A percentile compares a stretch with the other conserved stretches of the same genome.
Evolutionary conservation across 2,113 vertebrate genomes (phyloP).

Genomic region (Cairina moschata): DNA sequence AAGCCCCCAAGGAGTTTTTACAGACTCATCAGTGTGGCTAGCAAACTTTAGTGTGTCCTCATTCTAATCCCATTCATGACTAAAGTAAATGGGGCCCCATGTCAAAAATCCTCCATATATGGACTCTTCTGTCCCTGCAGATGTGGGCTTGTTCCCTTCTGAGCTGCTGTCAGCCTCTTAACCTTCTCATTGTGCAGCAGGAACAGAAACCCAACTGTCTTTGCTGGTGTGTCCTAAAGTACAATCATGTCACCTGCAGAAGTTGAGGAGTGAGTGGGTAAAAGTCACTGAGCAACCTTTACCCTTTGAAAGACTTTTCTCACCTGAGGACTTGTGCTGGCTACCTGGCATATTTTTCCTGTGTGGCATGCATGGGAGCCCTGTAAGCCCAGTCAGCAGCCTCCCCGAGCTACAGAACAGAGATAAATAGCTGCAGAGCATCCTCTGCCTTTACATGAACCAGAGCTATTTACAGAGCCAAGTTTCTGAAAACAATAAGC

Average conservation of each 20-base stretch:
- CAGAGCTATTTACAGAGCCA: not conserved
- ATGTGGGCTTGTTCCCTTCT: not conserved
- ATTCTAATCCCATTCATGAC: not conserved
- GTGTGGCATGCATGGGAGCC: not conserved
- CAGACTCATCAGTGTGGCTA: not conserved
- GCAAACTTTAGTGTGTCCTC: not conserved
- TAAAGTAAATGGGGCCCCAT: not conserved
- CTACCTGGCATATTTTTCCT: not conserved
- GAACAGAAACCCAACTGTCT: not conserved
- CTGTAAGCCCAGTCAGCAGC: not conserved
- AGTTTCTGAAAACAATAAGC: slow-evolving; percentile 7
- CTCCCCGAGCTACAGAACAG: not conserved
- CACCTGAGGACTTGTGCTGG: accelerated
- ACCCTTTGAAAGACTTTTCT: not conserved
- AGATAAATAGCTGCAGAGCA: not conserved
- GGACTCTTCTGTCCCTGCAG: not conserved
- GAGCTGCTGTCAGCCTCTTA: not conserved
- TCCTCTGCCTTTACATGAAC: not conserved
- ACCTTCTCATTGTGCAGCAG: not conserved
- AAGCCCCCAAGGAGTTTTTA: not conserved
- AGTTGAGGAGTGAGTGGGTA: not conserved
- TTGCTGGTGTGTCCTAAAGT: not conserved
- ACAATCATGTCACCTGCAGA: not conserved
- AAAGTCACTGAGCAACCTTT: accelerated
- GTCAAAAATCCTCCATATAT: not conserved